These are phyloP conservation scores for Catocala nupta DNA, from an alignment of 2,888 invertebrate genomes.

Conservation along the genomic window DNA sequence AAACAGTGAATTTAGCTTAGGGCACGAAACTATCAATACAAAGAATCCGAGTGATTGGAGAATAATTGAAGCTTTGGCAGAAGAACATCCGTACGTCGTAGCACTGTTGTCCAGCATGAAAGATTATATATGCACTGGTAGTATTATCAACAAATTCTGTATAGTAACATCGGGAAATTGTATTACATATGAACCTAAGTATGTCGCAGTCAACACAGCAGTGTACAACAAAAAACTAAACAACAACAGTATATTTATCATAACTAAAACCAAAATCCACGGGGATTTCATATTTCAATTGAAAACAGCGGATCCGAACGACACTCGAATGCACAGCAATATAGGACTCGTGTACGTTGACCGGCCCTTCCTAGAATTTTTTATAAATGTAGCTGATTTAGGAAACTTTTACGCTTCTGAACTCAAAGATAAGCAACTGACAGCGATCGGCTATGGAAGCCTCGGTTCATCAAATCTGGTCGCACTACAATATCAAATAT, in stretches of 20 bases:
- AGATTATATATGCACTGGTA: slow-evolving; percentile 69
- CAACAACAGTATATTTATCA: slow-evolving; percentile 54
- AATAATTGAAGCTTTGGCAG: slow-evolving; percentile 66
- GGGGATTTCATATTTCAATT: slow-evolving; percentile 63
- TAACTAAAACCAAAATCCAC: slow-evolving; percentile 59
- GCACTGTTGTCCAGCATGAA: slow-evolving; percentile 61
- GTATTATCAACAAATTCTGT: slow-evolving; percentile 60
- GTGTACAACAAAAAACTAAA: slow-evolving; percentile 50
- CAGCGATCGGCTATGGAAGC: slow-evolving; percentile 66
- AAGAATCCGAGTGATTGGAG: slow-evolving; percentile 53
- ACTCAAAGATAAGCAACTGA: slow-evolving; percentile 58
- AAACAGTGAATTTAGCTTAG: slow-evolving; percentile 2
- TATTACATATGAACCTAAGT: slow-evolving; percentile 54
- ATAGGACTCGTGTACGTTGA: slow-evolving; percentile 67
- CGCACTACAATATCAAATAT: slow-evolving; percentile 64
- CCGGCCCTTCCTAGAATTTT: slow-evolving; percentile 56
- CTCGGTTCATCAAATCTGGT: slow-evolving; percentile 42
- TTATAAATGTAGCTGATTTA: slow-evolving; percentile 55
- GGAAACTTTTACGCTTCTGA: slow-evolving; percentile 65
- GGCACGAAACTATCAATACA: neutral
- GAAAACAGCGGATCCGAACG: slow-evolving; percentile 51
- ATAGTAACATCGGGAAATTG: slow-evolving; percentile 75
- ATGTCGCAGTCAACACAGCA: slow-evolving; percentile 64
- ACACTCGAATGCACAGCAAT: slow-evolving; percentile 67
- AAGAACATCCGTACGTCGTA: slow-evolving; percentile 69